These are phyloP conservation scores for Augochlora pura DNA, from an alignment of 1,140 invertebrate species.

Conservation along the genomic window DNA sequence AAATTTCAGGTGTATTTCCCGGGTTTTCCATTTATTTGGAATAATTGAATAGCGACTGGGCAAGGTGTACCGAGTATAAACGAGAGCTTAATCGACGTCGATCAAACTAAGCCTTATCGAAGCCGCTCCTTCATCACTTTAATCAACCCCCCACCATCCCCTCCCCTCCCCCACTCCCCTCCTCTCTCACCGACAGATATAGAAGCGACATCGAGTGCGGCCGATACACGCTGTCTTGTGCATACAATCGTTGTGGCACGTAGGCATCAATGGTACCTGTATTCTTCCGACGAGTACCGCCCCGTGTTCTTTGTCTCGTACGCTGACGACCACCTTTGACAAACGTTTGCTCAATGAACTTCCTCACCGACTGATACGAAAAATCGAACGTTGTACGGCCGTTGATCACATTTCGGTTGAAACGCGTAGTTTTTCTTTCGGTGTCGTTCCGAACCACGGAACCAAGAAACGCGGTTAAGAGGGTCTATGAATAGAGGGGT, in stretches of 20 bases:
- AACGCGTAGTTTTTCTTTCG: too few species aligned
- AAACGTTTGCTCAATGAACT: constrained; percentile 33
- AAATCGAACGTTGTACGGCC: too few species aligned
- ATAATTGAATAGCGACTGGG: constrained; percentile 16
- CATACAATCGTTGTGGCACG: constrained; percentile 44
- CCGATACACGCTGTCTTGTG: constrained; percentile 36
- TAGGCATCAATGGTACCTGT: constrained; percentile 31
- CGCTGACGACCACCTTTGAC: constrained; percentile 15
- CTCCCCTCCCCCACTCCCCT: background rate
- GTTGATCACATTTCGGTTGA: too few species aligned
- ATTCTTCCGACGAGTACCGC: constrained; percentile 39
- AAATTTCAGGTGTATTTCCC: background rate
- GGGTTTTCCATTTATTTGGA: constrained; percentile 15
- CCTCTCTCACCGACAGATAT: constrained; percentile 16
- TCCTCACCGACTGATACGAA: background rate
- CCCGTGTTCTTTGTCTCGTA: constrained; percentile 12
- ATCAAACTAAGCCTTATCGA: constrained; percentile 64
- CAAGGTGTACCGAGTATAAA: constrained; percentile 36
- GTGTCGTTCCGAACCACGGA: too few species aligned
- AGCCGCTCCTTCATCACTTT: constrained; percentile 72
- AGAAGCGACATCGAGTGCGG: constrained; percentile 35
- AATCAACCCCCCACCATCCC: constrained; percentile 63
- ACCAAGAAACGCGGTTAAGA: too few species aligned
- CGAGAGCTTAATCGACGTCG: constrained; percentile 48
- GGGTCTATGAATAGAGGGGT: too few species aligned